These are phyloP conservation scores for Scylla paramamosain DNA, from an alignment of 1,140 invertebrate genomes.

Conservation along the genomic window DNA sequence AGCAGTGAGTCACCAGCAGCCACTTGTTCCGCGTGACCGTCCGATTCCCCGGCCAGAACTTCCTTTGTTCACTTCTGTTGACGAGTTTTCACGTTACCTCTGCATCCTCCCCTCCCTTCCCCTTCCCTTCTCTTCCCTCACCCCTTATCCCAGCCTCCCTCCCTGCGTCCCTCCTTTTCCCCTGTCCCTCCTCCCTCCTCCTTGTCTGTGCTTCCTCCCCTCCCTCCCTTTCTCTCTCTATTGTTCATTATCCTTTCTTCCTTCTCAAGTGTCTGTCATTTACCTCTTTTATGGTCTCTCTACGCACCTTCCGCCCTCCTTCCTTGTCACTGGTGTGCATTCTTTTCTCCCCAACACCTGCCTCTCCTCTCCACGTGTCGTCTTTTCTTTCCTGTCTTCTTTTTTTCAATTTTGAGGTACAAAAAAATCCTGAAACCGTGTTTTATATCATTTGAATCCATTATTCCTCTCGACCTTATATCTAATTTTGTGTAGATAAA, in stretches of 20 bases:
- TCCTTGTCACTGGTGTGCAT: neutral
- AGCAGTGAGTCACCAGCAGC: neutral
- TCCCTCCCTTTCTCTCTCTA: neutral
- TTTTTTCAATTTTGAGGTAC: neutral
- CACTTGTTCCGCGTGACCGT: slow-evolving; percentile 10
- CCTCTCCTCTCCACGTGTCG: neutral
- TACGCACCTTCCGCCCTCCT: neutral
- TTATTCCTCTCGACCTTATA: no score
- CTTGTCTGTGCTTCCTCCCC: no score
- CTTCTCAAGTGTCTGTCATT: slow-evolving; percentile 3
- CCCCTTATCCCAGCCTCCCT: neutral
- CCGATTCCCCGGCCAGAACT: neutral
- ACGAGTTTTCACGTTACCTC: slow-evolving; percentile 6
- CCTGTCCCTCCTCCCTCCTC: neutral
- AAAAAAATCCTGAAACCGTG: neutral
- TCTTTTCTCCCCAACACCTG: neutral
- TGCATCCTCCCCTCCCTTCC: neutral
- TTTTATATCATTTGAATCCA: neutral
- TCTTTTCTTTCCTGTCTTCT: neutral
- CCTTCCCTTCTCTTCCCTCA: neutral
- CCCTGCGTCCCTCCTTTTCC: neutral
- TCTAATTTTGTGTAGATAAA: no score
- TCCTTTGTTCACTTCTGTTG: slow-evolving; percentile 22
- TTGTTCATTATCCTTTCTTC: slow-evolving; percentile 24
- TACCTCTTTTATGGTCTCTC: slow-evolving; percentile 12